phyloP scores from a whole-genome alignment of 2,888 invertebrate genomes.

The Leptopilina drosophilae region DNA sequence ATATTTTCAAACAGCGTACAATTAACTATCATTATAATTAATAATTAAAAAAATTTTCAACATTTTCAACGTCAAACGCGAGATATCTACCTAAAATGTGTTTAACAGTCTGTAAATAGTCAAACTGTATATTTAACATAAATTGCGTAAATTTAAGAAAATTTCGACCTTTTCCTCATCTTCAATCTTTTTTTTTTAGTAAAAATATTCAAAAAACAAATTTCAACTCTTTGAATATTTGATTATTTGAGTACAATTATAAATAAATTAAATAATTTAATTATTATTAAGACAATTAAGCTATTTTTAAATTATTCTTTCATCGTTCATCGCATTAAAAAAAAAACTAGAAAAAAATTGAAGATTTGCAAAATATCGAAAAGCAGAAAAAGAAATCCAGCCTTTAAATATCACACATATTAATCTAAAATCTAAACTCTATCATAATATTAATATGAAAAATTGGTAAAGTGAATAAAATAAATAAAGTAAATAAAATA shows the following conservation, averaged over 20 bases:
- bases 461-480: not conserved
- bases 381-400: constrained; percentile 21
- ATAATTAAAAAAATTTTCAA: constrained; percentile 43
- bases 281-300: no score
- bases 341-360: constrained; percentile 6
- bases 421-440: constrained; percentile 19
- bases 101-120: constrained; percentile 62
- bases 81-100: constrained; percentile 69
- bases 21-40: constrained; percentile 7
- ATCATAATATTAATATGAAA: not conserved
- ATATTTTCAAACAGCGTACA: constrained; percentile 44
- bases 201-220: no score
- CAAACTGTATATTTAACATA: constrained; percentile 47
- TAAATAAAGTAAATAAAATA: no score
- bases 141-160: constrained; percentile 38
- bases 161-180: constrained; percentile 12
- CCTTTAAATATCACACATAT: constrained; percentile 25
- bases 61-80: constrained; percentile 57
- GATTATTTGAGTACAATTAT: no score
- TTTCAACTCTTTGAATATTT: no score
- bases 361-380: constrained; percentile 37
- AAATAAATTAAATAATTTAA: no score
- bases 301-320: not conserved
- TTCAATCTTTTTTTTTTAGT: not conserved
- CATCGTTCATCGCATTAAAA: not conserved